Percentiles rank a stretch among this genome's conserved stretches.
Conservation (phyloP, 2,113 vertebrate species). For the Phalacrocorax pelagicus region DNA sequence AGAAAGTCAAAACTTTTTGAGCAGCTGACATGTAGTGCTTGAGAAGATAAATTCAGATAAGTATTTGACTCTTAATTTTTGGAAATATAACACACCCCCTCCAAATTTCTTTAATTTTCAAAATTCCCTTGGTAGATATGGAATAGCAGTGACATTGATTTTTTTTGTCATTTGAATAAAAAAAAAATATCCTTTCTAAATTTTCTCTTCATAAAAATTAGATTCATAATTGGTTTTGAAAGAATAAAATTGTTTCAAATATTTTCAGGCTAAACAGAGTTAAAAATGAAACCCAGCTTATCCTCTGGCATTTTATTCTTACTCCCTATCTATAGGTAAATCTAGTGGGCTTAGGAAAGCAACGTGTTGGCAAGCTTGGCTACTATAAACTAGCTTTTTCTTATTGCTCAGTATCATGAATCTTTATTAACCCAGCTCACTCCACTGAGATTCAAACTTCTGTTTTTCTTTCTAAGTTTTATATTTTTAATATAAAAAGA, state of each 20-base stretch:
- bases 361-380: not conserved
- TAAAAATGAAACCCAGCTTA: not conserved
- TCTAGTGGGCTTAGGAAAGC: not conserved
- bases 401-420: conserved; percentile 3
- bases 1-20: not conserved
- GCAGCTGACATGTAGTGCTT: not conserved
- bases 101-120: not conserved
- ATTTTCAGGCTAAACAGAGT: not conserved
- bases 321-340: not conserved
- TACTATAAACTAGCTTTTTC: conserved; percentile 2
- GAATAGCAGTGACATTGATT: not conserved
- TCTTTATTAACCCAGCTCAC: conserved; percentile 26
- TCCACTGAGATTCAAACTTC: not conserved
- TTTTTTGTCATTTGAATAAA: not conserved
- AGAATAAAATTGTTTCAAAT: not conserved
- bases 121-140: not conserved
- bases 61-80: not conserved
- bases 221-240: not conserved
- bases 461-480: not conserved
- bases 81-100: not conserved
- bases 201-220: not conserved
- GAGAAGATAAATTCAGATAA: not conserved
- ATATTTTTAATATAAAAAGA: not conserved
- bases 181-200: not conserved
- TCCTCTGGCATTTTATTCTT: not conserved